A percentile compares a stretch with the other conserved stretches of the same genome.
Evolutionary conservation across 2,888 invertebrate species (phyloP).

Genomic region (Parochlus steinenii): DNA sequence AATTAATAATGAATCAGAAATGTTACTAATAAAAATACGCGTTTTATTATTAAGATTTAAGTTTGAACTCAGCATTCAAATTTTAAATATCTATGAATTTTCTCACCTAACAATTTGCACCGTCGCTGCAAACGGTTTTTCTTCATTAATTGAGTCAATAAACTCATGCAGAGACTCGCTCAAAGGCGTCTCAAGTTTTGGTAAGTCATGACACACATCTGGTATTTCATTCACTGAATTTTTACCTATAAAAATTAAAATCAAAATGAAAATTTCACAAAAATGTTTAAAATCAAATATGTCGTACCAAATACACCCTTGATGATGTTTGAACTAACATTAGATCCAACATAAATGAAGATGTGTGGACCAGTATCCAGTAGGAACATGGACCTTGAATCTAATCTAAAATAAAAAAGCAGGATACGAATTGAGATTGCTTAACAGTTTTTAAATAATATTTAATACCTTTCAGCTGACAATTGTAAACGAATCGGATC

Average conservation of each 20-base stretch:
- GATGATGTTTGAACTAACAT: constrained; percentile 55
- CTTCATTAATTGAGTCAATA: constrained; percentile 66
- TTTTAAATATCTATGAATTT: neutral
- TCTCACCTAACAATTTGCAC: constrained; percentile 65
- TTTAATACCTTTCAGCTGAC: constrained; percentile 51
- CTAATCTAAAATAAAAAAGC: constrained; percentile 28
- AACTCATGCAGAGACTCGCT: constrained; percentile 64
- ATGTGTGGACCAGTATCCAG: constrained; percentile 75
- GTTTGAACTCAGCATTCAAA: too few relatives aligned
- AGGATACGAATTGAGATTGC: constrained; percentile 12
- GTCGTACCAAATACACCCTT: constrained; percentile 45
- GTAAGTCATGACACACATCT: constrained; percentile 62
- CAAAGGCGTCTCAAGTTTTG: constrained; percentile 55
- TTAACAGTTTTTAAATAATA: constrained; percentile 11
- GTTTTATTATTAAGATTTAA: neutral
- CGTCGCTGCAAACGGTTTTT: constrained; percentile 62
- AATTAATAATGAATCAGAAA: neutral
- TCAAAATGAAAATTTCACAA: too few relatives aligned
- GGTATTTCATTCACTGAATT: constrained; percentile 53
- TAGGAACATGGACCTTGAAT: constrained; percentile 78
- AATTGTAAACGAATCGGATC: constrained; percentile 70
- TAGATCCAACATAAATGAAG: constrained; percentile 69
- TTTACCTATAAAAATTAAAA: constrained; percentile 45
- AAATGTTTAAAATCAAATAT: too few relatives aligned
- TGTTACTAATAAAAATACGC: constrained; percentile 9